Base-by-base conservation (phyloP, 1,140 invertebrate genomes). In the Eupristina koningsbergeri region DNA sequence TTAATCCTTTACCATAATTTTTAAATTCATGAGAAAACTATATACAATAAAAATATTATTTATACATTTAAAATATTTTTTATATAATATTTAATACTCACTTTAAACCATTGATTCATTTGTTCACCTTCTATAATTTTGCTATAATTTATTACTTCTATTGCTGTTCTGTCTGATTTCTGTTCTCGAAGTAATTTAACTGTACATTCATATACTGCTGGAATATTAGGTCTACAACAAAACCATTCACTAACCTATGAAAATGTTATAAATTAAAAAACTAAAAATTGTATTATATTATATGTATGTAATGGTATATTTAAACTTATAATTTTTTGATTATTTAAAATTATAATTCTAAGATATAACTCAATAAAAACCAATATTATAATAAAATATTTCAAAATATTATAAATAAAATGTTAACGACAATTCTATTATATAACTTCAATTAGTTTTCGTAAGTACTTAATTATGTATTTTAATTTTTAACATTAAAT, bases 191-290 rank as follows among this genome's bases (percentile, higher is more conserved):
- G 41, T 74, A 92, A 86, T 78, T 78, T 64, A 1, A 88, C 85
- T 6, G 22, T 26, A 69, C 87, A 87, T 61, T 86, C 85, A 81
- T 91, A 92, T 15, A 67, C 41, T 39, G 90, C 91, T 84, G 90
- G 87, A 81, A 90, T 89, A 82, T 91, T 90, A 84, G 86, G 89
- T 83, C 90, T 84, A 82, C 87, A 88, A 80, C 89, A 87, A 78
- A 90, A 91, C 89, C 89, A 91, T 83, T 92, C 91, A n/a, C 90
- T 90, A 11, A 91, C 83, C 91, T 91, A 64, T 1, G 83, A 74
- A 53, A 73, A 71, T 78, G 17, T 71, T 39, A 9, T 26, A 71
- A 71, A 26, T n/a, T 71, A 2, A 71, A 74, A 74, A 50, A 74
- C 8, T 39, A n/a, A 6, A 2, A 50, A n/a, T n/a, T n/a, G n/a